Percentiles rank a stretch among this genome's conserved stretches.
These are phyloP conservation scores for Abrostola triplasia DNA, from an alignment of 2,888 invertebrate species.

Conservation along the genomic window DNA sequence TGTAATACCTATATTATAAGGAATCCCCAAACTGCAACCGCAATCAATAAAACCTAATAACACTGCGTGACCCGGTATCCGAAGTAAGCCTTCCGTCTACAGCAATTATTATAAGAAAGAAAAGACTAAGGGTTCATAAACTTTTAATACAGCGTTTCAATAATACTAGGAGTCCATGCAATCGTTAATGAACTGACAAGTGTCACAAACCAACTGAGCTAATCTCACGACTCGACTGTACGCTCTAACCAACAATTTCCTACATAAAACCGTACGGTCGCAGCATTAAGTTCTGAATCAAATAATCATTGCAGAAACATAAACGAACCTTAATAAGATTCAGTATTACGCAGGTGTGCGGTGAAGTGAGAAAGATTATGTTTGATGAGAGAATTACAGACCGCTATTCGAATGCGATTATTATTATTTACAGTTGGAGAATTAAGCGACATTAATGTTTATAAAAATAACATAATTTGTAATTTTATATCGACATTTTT, in stretches of 20 bases:
- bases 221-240: conserved; percentile 19
- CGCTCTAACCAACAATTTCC: conserved; percentile 26
- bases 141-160: conserved; percentile 2
- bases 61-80: too few relatives aligned
- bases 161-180: conserved; percentile 8
- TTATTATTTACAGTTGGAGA: background rate
- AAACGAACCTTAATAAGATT: conserved; percentile 21
- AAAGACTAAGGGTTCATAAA: too few relatives aligned
- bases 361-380: conserved; percentile 16
- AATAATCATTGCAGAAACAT: conserved; percentile 25
- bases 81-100: too few relatives aligned
- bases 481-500: too few relatives aligned
- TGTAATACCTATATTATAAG: too few relatives aligned
- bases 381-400: conserved; percentile 34
- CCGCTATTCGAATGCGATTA: conserved; percentile 12
- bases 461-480: too few relatives aligned
- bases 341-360: conserved; percentile 5
- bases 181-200: conserved; percentile 6
- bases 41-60: too few relatives aligned
- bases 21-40: too few relatives aligned
- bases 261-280: conserved; percentile 14
- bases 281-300: conserved; percentile 29
- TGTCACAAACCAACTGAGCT: conserved; percentile 12
- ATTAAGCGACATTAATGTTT: background rate
- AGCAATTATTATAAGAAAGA: too few relatives aligned